Percentiles rank a stretch among this genome's conserved stretches.
phyloP scores from a whole-genome alignment of 1,140 invertebrate species.

The Platyura marginata region DNA sequence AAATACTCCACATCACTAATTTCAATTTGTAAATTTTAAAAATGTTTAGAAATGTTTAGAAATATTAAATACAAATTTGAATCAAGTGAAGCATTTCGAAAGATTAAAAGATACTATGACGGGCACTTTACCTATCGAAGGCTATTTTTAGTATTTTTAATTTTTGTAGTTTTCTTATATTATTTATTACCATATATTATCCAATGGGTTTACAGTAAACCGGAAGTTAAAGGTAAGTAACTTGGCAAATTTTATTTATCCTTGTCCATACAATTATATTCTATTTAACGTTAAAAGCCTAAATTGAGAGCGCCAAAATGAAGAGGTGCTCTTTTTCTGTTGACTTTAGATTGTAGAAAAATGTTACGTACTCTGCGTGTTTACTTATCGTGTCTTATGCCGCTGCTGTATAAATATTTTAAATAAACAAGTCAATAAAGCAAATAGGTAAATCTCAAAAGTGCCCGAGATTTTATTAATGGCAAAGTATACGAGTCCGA shows the following conservation, averaged over 20 bases:
- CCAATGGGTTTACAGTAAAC: conserved; percentile 33
- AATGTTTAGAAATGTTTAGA: conserved; percentile 13
- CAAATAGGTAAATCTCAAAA: conserved; percentile 1
- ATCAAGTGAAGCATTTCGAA: conserved; percentile 27
- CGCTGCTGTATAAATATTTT: no score
- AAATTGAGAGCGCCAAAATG: not conserved
- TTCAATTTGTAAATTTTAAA: no score
- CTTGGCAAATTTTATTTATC: conserved; percentile 3
- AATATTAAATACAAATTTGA: conserved; percentile 25
- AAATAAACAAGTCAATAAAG: not conserved
- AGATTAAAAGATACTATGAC: conserved; percentile 35
- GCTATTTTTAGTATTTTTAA: conserved; percentile 36
- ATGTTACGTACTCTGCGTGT: not conserved
- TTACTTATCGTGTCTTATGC: not conserved
- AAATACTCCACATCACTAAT: no score
- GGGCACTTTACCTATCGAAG: conserved; percentile 44
- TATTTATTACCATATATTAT: conserved; percentile 43
- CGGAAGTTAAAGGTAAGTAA: conserved; percentile 24
- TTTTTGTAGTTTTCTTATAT: conserved; percentile 38
- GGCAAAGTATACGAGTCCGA: conserved; percentile 3
- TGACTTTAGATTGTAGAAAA: not conserved
- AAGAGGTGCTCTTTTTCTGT: not conserved
- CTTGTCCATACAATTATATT: not conserved
- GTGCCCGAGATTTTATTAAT: conserved; percentile 4
- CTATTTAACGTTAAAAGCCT: not conserved